Conservation (phyloP, 2,113 vertebrate genomes). For the Xyrauchen texanus region DNA sequence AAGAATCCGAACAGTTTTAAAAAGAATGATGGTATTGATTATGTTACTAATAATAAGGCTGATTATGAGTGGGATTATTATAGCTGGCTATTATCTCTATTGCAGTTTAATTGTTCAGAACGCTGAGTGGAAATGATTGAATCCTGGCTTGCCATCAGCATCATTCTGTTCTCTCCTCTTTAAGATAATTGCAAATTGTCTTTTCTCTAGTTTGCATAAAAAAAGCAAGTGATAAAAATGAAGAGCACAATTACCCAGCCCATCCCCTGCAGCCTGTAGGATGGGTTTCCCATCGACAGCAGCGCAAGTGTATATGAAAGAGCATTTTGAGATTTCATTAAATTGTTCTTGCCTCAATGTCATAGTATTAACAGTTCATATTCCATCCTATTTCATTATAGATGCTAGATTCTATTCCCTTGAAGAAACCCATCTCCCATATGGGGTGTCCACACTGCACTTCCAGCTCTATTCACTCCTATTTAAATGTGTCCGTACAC, state of each 20-base stretch:
- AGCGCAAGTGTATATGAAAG: constrained; percentile 38
- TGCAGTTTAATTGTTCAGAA: constrained; percentile 82
- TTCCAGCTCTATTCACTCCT: no score
- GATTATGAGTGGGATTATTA: constrained; percentile 80
- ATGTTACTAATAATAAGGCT: constrained; percentile 78
- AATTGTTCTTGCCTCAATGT: not conserved
- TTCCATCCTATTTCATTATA: not conserved
- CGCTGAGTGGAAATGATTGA: constrained; percentile 78
- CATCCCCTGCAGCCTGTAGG: constrained; percentile 70
- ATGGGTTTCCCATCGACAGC: constrained; percentile 60
- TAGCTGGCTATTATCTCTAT: constrained; percentile 79
- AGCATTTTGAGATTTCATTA: not conserved
- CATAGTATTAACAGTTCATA: not conserved
- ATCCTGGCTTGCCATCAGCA: constrained; percentile 78
- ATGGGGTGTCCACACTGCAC: no score
- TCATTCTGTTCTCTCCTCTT: constrained; percentile 76
- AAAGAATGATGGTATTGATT: constrained; percentile 71
- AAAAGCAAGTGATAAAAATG: constrained; percentile 77
- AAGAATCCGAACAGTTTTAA: constrained; percentile 71
- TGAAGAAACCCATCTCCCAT: no score
- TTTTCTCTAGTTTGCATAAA: constrained; percentile 80
- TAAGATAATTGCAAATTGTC: constrained; percentile 81
- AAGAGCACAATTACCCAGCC: constrained; percentile 75
- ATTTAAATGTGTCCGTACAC: no score
- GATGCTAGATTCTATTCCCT: not conserved